phyloP scores from a whole-genome alignment of 1,140 invertebrate genomes.

The Mylabris phalerata region DNA sequence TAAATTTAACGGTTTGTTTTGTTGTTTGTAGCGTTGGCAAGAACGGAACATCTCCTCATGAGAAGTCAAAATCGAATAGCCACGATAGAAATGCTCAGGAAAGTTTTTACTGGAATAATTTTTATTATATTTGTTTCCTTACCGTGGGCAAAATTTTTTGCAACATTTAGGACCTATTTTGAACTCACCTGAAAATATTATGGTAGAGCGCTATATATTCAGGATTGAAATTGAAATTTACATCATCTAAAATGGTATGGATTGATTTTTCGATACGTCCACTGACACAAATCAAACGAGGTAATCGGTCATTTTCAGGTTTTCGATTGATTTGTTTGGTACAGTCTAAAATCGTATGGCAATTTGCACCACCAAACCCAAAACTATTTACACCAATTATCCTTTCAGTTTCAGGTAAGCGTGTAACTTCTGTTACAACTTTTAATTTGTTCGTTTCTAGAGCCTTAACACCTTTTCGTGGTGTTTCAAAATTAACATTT shows the following conservation, averaged over 20 bases:
- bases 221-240: slow-evolving; percentile 51
- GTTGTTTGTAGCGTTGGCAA: neutral
- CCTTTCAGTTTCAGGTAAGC: slow-evolving; percentile 47
- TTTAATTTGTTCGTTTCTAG: slow-evolving; percentile 62
- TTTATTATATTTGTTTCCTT: too few species aligned
- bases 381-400: slow-evolving; percentile 55
- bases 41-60: slow-evolving; percentile 32
- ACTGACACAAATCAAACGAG: slow-evolving; percentile 56
- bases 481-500: slow-evolving; percentile 69
- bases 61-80: slow-evolving; percentile 49
- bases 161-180: too few species aligned
- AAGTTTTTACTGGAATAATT: slow-evolving; percentile 42
- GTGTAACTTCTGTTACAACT: slow-evolving; percentile 60
- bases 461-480: slow-evolving; percentile 65
- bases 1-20: neutral
- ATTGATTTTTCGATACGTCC: slow-evolving; percentile 63
- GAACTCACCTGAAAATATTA: slow-evolving; percentile 26
- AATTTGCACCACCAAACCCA: slow-evolving; percentile 58
- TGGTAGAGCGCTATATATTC: slow-evolving; percentile 53
- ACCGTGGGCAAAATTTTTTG: too few species aligned
- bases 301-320: slow-evolving; percentile 48
- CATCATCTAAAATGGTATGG: slow-evolving; percentile 56
- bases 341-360: slow-evolving; percentile 59
- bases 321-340: slow-evolving; percentile 45
- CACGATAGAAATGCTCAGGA: slow-evolving; percentile 49